Base-by-base conservation (phyloP, 2,797 vertebrate species). In the Brachymystax lenok region DNA sequence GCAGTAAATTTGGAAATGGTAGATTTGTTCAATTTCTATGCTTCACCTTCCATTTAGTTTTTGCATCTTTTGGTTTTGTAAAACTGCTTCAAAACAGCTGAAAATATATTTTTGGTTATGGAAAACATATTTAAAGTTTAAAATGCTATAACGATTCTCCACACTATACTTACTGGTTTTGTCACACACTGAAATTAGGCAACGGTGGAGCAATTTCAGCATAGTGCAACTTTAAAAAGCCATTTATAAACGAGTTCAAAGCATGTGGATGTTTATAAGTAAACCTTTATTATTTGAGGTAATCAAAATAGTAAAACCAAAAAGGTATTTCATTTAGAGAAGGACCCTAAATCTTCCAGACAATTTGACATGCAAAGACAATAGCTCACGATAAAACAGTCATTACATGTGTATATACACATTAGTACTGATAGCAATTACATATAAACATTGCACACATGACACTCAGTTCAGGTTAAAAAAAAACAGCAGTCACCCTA, bases 321-420 rank as follows among this genome's bases (percentile, higher is more conserved):
- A n/a, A 68, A 68, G 13, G 0, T 46, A 40, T 10, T 69, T n/a
- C 2, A 59, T 59, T 24, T 19, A 21, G 59, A 63, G 10, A 46
- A 61, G 12, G 59, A 35, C 59, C 16, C 24, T 1, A 63, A 24
- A 21, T 63, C 1, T 63, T 54, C 17, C 13, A 56, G 16, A 59
- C 8, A 66, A 28, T 70, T 70, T 28, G 33, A 19, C 27, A 73
- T 56, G 13, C 35, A 72, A 40, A 40, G 30, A 73, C n/a, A 63
- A 46, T 13, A 46, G n/a, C 19, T 24, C 21, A 21, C 3, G 1
- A n/a, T 33, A 17, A 19, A 68, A 68, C 12, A 30, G 28, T 71
- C 21, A 51, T 24, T 73, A 30, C 54, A 73, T 30, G 19, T 35
- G 56, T 73, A 33, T 28, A 46, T 46, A 73, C 52, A 56, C 21